Evolutionary conservation across 2,888 invertebrate species (phyloP), one percentile per base, ranked within the genome.

Genomic region (Buathra laborator): DNA sequence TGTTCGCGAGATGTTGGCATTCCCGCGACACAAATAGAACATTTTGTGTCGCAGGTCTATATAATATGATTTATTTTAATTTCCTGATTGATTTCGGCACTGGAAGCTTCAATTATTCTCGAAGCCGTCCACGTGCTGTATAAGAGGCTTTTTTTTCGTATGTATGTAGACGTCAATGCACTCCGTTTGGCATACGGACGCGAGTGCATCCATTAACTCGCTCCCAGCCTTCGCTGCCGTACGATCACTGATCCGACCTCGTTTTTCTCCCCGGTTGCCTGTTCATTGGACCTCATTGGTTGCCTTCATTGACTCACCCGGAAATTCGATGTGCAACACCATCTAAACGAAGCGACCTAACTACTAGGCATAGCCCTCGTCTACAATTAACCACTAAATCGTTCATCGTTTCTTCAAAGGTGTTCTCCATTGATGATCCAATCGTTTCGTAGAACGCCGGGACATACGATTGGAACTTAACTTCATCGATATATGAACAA

Each of bases 301-400:
- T n/a, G n/a, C n/a, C n/a, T n/a, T n/a, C n/a, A n/a, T 77, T 84
- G 77, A 77, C 72, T 66, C 7, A 44, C 72, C 76, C 80, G 84
- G 80, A 84, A 80, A 84, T 84, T 80, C 76, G 71, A 81, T 76
- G 67, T 72, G 72, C 80, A 46, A 48, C 71, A 59, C 80, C 14
- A 37, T 37, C 59, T 56, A 12, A 84, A 43, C 66, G 44, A 76
- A 14, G 46, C 72, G 72, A 68, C 72, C 76, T 77, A 71, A 37
- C 66, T 51, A 37, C 66, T 51, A 24, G 53, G 7, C 56, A 19
- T 44, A 19, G 32, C 19, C 59, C 48, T 64, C 59, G 24, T 29
- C 59, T 53, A 44, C 5, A 62, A 83, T 76, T 32, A 70, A 76
- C 48, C 51, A 43, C 44, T 19, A 4, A 19, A 75, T 46, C 44